These are phyloP conservation scores for Albula goreensis DNA, from an alignment of 2,113 vertebrate species.

Conservation along the genomic window DNA sequence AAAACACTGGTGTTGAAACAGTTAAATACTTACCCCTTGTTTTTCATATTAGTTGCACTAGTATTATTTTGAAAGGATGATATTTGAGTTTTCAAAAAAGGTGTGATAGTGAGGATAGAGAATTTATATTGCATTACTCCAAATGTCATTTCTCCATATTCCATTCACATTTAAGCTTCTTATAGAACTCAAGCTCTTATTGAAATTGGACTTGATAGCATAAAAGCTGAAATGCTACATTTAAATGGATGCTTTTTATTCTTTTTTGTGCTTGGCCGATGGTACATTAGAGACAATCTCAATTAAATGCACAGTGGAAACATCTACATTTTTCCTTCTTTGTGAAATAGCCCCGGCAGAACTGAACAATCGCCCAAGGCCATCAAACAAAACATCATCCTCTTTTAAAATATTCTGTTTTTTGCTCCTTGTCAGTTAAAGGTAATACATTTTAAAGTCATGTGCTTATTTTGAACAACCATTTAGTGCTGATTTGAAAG, in stretches of 20 bases:
- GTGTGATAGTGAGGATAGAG: background rate
- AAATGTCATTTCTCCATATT: background rate
- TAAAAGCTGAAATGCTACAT: conserved; percentile 31
- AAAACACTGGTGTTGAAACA: background rate
- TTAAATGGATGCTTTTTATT: conserved; percentile 19
- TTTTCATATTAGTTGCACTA: background rate
- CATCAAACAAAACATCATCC: conserved; percentile 27
- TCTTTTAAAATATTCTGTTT: background rate
- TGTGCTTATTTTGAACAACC: background rate
- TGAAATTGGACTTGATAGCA: conserved; percentile 40
- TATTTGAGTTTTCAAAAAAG: background rate
- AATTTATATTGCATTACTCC: background rate
- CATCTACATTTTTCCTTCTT: conserved; percentile 19
- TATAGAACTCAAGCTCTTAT: conserved; percentile 20
- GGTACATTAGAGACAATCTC: conserved; percentile 19
- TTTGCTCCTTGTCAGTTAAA: conserved; percentile 3
- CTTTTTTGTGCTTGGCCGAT: conserved; percentile 17
- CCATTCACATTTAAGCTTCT: background rate
- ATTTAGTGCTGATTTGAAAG: conserved; percentile 12
- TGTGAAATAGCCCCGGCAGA: conserved; percentile 24
- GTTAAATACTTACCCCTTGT: background rate
- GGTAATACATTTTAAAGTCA: conserved; percentile 16
- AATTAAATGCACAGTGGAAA: conserved; percentile 24
- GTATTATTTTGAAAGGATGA: background rate
- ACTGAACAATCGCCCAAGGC: conserved; percentile 21